Evolutionary conservation across 2,888 invertebrate species (phyloP).

Genomic region (Fragum fragum): DNA sequence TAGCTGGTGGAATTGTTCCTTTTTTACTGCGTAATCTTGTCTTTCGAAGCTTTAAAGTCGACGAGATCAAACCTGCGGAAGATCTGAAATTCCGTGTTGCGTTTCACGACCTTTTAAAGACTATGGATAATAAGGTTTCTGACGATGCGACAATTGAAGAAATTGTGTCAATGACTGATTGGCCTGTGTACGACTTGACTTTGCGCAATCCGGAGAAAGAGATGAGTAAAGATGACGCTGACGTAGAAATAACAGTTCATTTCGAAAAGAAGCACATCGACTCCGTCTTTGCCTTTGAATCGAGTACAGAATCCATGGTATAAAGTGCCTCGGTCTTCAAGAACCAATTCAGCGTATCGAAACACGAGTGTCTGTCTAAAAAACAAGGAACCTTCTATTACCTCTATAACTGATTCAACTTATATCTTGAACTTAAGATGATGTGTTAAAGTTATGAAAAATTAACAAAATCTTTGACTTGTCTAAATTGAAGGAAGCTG

Average conservation of each 20-base stretch:
- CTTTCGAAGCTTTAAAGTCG: conserved; percentile 46
- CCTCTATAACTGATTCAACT: too few relatives aligned
- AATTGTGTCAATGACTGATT: neutral
- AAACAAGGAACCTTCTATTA: too few relatives aligned
- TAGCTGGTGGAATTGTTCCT: conserved; percentile 70
- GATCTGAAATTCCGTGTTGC: conserved; percentile 57
- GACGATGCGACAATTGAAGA: neutral
- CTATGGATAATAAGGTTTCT: neutral
- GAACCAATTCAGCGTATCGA: too few relatives aligned
- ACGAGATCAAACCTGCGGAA: conserved; percentile 33
- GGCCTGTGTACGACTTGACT: neutral
- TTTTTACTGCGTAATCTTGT: conserved; percentile 66
- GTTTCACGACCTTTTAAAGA: conserved; percentile 46
- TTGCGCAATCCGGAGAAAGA: neutral
- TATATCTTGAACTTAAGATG: too few relatives aligned
- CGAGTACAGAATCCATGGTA: neutral
- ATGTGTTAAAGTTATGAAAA: too few relatives aligned
- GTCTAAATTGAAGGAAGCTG: too few relatives aligned
- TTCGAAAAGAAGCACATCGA: neutral
- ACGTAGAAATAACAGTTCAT: neutral
- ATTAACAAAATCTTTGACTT: too few relatives aligned
- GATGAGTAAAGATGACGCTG: neutral
- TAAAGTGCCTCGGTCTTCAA: too few relatives aligned
- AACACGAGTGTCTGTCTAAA: too few relatives aligned
- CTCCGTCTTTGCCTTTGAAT: neutral